Evolutionary conservation across 2,113 vertebrate species (phyloP), one percentile per base, ranked within the genome.

Genomic region (Hoplias malabaricus): DNA sequence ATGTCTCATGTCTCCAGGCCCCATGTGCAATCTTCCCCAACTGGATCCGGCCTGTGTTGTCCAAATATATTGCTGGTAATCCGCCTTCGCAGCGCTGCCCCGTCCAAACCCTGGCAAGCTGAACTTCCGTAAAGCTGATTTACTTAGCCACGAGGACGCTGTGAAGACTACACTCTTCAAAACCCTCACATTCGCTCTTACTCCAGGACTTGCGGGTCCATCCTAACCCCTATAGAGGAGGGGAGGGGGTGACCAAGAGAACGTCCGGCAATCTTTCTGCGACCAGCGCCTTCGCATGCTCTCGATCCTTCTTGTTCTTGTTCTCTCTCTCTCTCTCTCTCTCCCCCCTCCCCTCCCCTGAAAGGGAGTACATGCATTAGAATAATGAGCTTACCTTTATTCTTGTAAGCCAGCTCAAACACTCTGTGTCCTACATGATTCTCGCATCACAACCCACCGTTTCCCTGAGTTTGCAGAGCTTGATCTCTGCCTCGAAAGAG

Each of bases 321-420:
- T 46, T 48, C 71, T 5, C 29, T 29, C 14, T 53, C 54, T 40
- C 34, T 38, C 16, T 31, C 70, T 54, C 69, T 25, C 43, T 68
- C 76, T 71, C 38, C 68, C 76, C 69, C 65, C 53, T 34, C 9
- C 48, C 46, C 33, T 62, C 42, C 27, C 23, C 29, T 25, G 36
- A 62, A 25, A 69, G 69, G 75, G 75, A 74, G 54, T 70, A 67
- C 53, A 33, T 67, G 78, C 78, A 54, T 78, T 75, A 70, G 40
- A 85, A 80, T 82, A 82, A 85, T 85, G 73, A 73, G 83, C 74
- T 84, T 84, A 84, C 66, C 80, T 68, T 82, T 84, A 80, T 80
- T 77, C 74, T 69, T 69, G 67, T 77, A 80, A 67, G 80, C 67
- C 81, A 67, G 77, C 79, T 84, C 79, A 78, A 67, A 82, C 69